A percentile compares a stretch with the other conserved stretches of the same genome.
Evolutionary conservation across 2,797 vertebrate genomes (phyloP).

Genomic region (Trachops cirrhosus): DNA sequence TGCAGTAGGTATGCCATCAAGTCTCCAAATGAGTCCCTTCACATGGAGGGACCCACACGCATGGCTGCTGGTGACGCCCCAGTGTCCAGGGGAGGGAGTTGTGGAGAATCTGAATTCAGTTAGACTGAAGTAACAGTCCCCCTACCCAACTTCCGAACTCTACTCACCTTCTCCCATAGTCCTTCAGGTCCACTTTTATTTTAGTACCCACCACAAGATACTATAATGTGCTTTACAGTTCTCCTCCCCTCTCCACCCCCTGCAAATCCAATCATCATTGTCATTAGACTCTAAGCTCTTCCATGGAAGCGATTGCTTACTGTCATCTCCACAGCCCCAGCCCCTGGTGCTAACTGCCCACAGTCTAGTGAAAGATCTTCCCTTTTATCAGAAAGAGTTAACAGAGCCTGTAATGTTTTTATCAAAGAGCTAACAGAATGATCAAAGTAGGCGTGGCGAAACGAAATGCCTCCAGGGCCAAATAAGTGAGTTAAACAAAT

Average conservation of each 20-base stretch:
- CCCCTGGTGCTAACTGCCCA: not conserved
- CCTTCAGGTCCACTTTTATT: not conserved
- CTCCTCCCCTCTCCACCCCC: not conserved
- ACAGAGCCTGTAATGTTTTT: not conserved
- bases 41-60: not conserved
- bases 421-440: not conserved
- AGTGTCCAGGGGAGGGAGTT: no score
- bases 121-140: not conserved
- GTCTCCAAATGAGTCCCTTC: not conserved
- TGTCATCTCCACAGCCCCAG: not conserved
- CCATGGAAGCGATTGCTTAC: not conserved
- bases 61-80: not conserved
- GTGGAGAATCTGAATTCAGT: not conserved
- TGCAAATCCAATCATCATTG: no score
- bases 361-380: not conserved
- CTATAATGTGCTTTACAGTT: not conserved
- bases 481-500: not conserved
- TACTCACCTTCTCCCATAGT: not conserved
- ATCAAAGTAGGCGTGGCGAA: not conserved
- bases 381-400: not conserved
- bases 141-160: no score
- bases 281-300: not conserved
- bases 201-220: not conserved
- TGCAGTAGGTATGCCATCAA: not conserved
- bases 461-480: not conserved